Conservation (phyloP, 2,113 vertebrate species). For the Indicator indicator region DNA sequence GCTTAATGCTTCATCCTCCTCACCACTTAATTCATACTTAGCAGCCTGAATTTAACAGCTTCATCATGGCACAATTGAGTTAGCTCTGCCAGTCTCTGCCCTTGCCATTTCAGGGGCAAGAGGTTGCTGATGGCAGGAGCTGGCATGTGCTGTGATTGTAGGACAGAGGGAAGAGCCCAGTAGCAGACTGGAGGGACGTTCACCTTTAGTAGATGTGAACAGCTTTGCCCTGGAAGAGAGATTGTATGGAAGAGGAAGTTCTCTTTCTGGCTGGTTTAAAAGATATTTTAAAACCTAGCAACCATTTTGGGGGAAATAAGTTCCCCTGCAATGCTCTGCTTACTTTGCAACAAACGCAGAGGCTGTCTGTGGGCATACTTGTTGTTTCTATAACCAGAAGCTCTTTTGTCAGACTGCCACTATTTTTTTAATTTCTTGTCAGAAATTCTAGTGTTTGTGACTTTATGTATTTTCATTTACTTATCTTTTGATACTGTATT, state of each 20-base stretch:
- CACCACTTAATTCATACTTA: not conserved
- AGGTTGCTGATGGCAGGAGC: not conserved
- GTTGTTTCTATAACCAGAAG: not conserved
- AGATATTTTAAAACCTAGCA: not conserved
- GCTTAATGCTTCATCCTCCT: not conserved
- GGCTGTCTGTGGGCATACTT: not conserved
- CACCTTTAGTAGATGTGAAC: not conserved
- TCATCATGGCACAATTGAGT: not conserved
- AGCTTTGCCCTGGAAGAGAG: not conserved
- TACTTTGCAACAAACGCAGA: not conserved
- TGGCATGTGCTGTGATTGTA: not conserved
- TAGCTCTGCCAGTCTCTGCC: not conserved
- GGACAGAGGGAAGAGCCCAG: not conserved
- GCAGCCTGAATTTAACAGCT: not conserved
- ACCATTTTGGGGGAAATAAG: not conserved
- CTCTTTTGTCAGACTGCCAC: not conserved
- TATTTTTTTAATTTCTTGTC: not conserved
- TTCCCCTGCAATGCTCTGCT: not conserved
- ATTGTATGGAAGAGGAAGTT: not conserved
- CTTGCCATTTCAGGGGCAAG: not conserved
- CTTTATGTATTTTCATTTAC: not conserved
- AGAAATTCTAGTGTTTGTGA: not conserved
- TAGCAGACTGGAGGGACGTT: not conserved
- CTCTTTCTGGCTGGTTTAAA: not conserved
- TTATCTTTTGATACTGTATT: not conserved